Conservation (phyloP, 2,888 invertebrate genomes). For the Choreutis nemorana region DNA sequence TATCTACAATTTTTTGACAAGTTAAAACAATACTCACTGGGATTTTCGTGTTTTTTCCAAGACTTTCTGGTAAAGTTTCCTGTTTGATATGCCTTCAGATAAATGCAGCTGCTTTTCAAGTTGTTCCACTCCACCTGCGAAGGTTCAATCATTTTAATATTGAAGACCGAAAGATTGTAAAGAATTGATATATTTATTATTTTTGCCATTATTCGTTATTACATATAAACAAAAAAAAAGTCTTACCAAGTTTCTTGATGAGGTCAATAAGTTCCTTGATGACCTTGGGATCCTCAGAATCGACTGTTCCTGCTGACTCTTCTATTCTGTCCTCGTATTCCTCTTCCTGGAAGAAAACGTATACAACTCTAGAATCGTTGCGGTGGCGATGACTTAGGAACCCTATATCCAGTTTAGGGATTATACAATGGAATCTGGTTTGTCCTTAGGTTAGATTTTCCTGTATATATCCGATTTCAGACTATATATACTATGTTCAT, state of each 20-base stretch:
- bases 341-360: too few species aligned
- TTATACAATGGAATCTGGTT: too few species aligned
- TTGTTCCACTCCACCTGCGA: conserved; percentile 82
- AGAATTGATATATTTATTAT: not conserved
- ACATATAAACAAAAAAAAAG: conserved; percentile 1
- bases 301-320: conserved; percentile 30
- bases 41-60: conserved; percentile 56
- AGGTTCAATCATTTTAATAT: not conserved
- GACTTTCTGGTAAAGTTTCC: conserved; percentile 79
- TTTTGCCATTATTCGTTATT: not conserved
- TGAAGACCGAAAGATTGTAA: not conserved
- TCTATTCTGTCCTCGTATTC: conserved; percentile 29
- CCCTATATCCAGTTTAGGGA: too few species aligned
- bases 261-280: conserved; percentile 85
- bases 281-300: conserved; percentile 77
- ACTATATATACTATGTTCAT: too few species aligned
- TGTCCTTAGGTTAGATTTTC: too few species aligned
- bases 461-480: too few species aligned
- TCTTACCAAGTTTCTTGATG: conserved; percentile 82
- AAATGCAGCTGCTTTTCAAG: conserved; percentile 77
- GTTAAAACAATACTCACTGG: conserved; percentile 28
- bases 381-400: too few species aligned
- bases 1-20: conserved; percentile 16
- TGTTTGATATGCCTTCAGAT: conserved; percentile 66
- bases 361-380: conserved; percentile 13